phyloP scores from a whole-genome alignment of 2,797 vertebrate genomes.

The Mionectes olivaceus region DNA sequence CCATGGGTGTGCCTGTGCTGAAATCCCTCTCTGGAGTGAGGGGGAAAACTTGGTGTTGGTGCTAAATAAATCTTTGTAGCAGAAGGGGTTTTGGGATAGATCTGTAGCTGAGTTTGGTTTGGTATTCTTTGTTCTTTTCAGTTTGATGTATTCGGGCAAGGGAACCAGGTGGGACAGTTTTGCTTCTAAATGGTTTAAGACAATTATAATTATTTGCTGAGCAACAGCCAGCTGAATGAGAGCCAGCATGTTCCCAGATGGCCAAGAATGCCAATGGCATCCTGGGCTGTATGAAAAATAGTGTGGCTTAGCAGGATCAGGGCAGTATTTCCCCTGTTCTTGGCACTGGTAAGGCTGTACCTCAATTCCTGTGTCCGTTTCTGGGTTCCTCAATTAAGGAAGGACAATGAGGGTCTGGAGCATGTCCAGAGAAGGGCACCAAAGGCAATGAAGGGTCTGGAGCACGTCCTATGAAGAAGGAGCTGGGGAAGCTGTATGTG shows the following conservation, averaged over 20 bases:
- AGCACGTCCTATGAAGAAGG: not conserved
- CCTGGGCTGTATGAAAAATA: not conserved
- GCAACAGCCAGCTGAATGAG: not conserved
- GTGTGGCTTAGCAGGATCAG: not conserved
- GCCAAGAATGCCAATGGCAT: not conserved
- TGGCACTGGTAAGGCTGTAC: not conserved
- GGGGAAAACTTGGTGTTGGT: fast-evolving
- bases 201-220: not conserved
- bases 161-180: not conserved
- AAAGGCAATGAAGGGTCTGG: not conserved
- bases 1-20: not conserved
- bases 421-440: not conserved
- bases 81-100: not conserved
- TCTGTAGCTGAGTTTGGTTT: not conserved
- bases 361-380: not conserved
- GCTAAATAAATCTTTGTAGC: not conserved
- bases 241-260: not conserved
- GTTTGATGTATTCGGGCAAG: not conserved
- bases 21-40: not conserved
- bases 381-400: not conserved
- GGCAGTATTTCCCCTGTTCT: not conserved
- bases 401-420: not conserved
- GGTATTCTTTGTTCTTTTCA: not conserved
- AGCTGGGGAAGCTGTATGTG: not conserved
- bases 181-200: not conserved